phyloP scores from a whole-genome alignment of 2,888 invertebrate genomes.

The Timandra comae region DNA sequence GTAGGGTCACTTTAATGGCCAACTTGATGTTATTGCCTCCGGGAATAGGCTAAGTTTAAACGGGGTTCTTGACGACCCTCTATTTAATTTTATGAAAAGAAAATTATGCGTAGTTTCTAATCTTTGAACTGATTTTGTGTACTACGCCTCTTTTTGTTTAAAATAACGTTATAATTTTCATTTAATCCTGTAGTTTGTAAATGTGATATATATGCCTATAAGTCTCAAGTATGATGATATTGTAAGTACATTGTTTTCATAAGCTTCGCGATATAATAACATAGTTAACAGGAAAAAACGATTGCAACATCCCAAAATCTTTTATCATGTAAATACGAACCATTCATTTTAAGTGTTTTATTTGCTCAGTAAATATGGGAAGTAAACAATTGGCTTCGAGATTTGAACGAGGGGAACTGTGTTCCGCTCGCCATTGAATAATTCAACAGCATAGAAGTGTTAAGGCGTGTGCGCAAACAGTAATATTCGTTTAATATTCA shows the following conservation, averaged over 20 bases:
- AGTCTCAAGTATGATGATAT: no score
- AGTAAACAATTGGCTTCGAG: constrained; percentile 42
- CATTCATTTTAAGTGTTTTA: no score
- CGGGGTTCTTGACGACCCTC: not conserved
- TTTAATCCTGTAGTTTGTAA: no score
- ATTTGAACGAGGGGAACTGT: constrained; percentile 24
- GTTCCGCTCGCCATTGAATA: constrained; percentile 48
- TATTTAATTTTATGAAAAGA: not conserved
- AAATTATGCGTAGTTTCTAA: not conserved
- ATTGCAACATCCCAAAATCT: no score
- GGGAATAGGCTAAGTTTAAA: constrained; percentile 20
- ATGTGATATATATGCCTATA: no score
- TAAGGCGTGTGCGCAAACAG: constrained; percentile 58
- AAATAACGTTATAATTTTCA: no score
- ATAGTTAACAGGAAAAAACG: no score
- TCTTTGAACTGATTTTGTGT: no score
- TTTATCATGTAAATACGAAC: no score
- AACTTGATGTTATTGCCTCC: constrained; percentile 19
- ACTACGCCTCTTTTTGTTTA: no score
- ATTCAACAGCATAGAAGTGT: constrained; percentile 59
- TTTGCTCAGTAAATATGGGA: constrained; percentile 4
- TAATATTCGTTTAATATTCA: constrained; percentile 67
- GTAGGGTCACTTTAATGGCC: constrained; percentile 23
- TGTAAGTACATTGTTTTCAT: no score
- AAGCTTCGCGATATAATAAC: no score